Conservation (phyloP, 1,140 invertebrate genomes). For the Saccostrea cuccullata region DNA sequence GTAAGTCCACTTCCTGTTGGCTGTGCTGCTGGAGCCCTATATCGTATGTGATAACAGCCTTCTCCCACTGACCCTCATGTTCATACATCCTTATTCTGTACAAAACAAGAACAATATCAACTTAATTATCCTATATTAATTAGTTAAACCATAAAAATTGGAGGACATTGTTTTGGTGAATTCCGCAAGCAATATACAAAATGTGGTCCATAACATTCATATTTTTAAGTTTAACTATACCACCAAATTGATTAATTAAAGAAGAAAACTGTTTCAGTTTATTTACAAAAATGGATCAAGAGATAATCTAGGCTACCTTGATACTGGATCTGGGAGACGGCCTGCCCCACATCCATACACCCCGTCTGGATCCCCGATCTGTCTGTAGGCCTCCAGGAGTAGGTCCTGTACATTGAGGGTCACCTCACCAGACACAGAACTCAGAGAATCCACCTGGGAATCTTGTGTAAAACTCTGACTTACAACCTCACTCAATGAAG, state of each 20-base stretch:
- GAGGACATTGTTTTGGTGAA: too few species aligned
- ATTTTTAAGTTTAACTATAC: too few species aligned
- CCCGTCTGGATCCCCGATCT: conserved; percentile 86
- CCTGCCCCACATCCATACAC: conserved; percentile 83
- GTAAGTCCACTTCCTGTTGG: conserved; percentile 7
- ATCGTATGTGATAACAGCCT: conserved; percentile 79
- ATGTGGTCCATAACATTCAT: too few species aligned
- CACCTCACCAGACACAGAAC: conserved; percentile 52
- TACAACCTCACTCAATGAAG: conserved; percentile 14
- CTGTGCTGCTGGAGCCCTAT: conserved; percentile 60
- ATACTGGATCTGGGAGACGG: conserved; percentile 72
- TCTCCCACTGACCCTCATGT: conserved; percentile 82
- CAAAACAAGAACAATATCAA: too few species aligned
- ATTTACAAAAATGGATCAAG: background rate
- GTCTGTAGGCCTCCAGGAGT: conserved; percentile 74
- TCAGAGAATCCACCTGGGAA: conserved; percentile 60
- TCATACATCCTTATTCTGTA: conserved; percentile 82
- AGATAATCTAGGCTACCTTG: conserved; percentile 64
- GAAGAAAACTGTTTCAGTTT: background rate
- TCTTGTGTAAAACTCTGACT: conserved; percentile 61
- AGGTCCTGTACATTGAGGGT: conserved; percentile 71
- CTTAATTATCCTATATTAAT: too few species aligned
- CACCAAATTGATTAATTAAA: background rate
- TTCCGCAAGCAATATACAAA: too few species aligned
- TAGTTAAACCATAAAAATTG: too few species aligned